Base-by-base conservation (phyloP, 2,113 vertebrate genomes). In the Lepus americanus region DNA sequence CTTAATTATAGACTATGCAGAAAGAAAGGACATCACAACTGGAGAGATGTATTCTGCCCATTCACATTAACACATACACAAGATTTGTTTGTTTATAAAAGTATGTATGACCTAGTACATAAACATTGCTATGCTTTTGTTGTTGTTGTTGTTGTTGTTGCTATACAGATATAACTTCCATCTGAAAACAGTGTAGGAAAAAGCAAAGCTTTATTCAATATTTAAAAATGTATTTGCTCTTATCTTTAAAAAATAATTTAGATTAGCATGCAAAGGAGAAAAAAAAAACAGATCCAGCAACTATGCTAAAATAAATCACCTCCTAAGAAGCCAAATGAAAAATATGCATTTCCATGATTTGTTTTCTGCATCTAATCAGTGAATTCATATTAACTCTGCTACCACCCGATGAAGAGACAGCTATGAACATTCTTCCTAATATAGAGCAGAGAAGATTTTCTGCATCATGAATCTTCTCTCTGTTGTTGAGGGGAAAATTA, bases 1-100 rank as follows among this genome's bases (percentile, higher is more conserved):
- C 70, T 90, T 93, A 89, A 82, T 95, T 55, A 85, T 81, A 74
- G 10, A 64, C 0, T 5, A 29, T 33, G 53, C 31, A 87, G 92
- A 94, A 27, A 33, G 6, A 95, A 91, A 97, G 6, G 1, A 90
- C 66, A 51, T 0, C 94, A 87, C 27, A 97, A 81, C 92, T 69
- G 27, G 8, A 80, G 59, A 49, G 6, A 0, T 77, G 11, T 78
- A 83, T 95, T 92, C 19, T 81, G 27, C 49, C 74, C 2, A 72
- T 29, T 31, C 77, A 3, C 0, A 3, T 82, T 69, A 82, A 89
- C 33, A 8, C 27, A 80, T 27, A 69, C 6, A 5, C 36, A 31
- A 16, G n/a, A 16, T 22, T 83, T 89, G 59, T 33, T 79, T 92
- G 82, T 67, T 19, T 22, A 67, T 87, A 83, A 49, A 73, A 73